These are phyloP conservation scores for Colostygia pectinataria DNA, from an alignment of 2,888 invertebrate genomes.

Conservation along the genomic window DNA sequence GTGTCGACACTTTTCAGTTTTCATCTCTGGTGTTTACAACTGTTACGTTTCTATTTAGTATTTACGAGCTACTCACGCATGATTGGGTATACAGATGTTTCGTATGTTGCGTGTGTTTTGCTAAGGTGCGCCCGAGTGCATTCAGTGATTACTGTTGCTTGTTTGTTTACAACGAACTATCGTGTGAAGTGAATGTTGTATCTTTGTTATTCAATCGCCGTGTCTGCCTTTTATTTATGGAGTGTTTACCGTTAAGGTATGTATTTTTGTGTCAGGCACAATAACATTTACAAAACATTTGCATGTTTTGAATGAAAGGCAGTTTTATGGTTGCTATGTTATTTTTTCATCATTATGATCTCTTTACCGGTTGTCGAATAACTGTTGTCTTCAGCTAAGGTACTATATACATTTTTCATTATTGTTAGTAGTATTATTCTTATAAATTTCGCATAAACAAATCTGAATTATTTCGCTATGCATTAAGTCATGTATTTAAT, in stretches of 20 bases:
- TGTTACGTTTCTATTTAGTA: conserved; percentile 20
- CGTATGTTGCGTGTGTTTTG: conserved; percentile 62
- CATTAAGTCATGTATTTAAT: too few relatives aligned
- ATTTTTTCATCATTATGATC: too few relatives aligned
- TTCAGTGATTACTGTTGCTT: conserved; percentile 26
- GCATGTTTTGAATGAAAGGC: conserved; percentile 24
- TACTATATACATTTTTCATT: too few relatives aligned
- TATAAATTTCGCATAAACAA: too few relatives aligned
- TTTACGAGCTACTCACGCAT: conserved; percentile 38
- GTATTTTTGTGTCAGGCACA: conserved; percentile 54
- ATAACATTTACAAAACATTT: conserved; percentile 30
- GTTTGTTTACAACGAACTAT: conserved; percentile 43
- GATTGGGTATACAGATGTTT: conserved; percentile 39
- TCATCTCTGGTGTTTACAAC: conserved; percentile 23
- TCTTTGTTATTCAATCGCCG: conserved; percentile 52
- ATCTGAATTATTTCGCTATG: too few relatives aligned
- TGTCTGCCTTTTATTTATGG: conserved; percentile 62
- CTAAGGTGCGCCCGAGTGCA: conserved; percentile 55
- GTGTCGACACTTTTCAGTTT: not conserved
- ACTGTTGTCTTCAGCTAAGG: conserved; percentile 33
- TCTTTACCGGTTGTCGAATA: conserved; percentile 4
- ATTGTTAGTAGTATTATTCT: too few relatives aligned
- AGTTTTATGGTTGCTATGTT: too few relatives aligned
- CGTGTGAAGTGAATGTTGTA: conserved; percentile 35
- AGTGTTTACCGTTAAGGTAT: conserved; percentile 50